Evolutionary conservation across 2,113 vertebrate genomes (phyloP), one percentile per base, ranked within the genome.

Genomic region (Haemorhous mexicanus): DNA sequence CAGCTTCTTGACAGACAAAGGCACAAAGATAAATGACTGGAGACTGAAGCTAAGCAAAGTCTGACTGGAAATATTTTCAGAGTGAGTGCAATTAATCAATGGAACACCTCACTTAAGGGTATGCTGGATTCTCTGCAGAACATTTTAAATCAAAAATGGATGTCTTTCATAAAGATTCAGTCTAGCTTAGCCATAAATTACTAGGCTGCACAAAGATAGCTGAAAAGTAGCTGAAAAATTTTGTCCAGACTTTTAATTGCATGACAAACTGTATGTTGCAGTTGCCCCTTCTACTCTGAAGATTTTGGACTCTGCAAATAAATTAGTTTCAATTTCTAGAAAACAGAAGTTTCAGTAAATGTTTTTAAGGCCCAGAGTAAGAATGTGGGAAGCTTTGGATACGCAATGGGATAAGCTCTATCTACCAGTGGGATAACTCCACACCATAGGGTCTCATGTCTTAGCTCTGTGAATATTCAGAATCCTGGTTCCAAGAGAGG

Each of bases 1-100:
- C 86, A 79, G n/a, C 62, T 90, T 63, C 75, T 79, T 93, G 87
- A 91, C 91, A 95, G 74, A 95, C 89, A 96, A 89, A 93, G 49
- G 55, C 75, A 91, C 24, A 47, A 94, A 95, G 94, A 95, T 3
- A 33, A 95, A 95, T 94, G 58, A 81, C 89, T 77, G 37, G 70
- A 95, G 50, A 85, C 67, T 63, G 91, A 94, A 94, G 59, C 84
- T 87, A 85, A 85, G 72, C 53, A 85, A 94, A 93, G 89, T 50
- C 81, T 94, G 78, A 93, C 81, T 85, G 87, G 87, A 95, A 95
- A 94, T 95, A 93, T 93, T 95, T 88, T 89, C 85, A 91, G 26
- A 89, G 26, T 8, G 32, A 79, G 30, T 56, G 77, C 67, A 95
- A 95, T 95, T 95, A 96, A 96, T 97, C 94, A 97, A 70, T 32